Evolutionary conservation across 2,888 invertebrate genomes (phyloP).

Genomic region (Marronus borbonicus): DNA sequence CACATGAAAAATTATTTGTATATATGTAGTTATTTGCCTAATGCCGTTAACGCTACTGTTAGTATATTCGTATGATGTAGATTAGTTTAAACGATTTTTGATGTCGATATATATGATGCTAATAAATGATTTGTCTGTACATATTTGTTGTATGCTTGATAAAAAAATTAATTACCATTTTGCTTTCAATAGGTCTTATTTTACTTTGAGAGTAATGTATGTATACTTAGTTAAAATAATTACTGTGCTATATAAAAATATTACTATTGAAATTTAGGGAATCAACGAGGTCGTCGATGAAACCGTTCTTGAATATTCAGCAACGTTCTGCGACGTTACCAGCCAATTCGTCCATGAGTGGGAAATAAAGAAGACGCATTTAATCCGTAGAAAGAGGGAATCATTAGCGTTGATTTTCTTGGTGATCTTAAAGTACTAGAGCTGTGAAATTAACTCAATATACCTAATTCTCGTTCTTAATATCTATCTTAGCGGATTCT

Average conservation of each 20-base stretch:
- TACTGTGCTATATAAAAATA: conserved; percentile 32
- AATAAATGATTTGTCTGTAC: neutral
- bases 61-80: neutral
- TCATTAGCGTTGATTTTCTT: conserved; percentile 34
- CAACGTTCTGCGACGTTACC: conserved; percentile 92
- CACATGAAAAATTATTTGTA: too few species aligned
- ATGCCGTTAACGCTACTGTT: too few species aligned
- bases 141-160: neutral
- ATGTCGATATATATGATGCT: neutral
- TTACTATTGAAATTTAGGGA: conserved; percentile 74
- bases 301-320: conserved; percentile 81
- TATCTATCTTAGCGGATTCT: conserved; percentile 24
- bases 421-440: conserved; percentile 52
- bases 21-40: too few species aligned
- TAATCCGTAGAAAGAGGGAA: conserved; percentile 19
- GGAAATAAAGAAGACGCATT: conserved; percentile 21
- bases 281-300: conserved; percentile 84
- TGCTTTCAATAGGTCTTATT: conserved; percentile 30
- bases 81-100: neutral
- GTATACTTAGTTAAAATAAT: conserved; percentile 14
- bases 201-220: conserved; percentile 18
- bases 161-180: conserved; percentile 6
- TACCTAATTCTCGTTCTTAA: conserved; percentile 41
- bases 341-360: conserved; percentile 83
- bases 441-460: conserved; percentile 52